Evolutionary conservation across 1,140 invertebrate species (phyloP).

Genomic region (Drosophila ananassae): DNA sequence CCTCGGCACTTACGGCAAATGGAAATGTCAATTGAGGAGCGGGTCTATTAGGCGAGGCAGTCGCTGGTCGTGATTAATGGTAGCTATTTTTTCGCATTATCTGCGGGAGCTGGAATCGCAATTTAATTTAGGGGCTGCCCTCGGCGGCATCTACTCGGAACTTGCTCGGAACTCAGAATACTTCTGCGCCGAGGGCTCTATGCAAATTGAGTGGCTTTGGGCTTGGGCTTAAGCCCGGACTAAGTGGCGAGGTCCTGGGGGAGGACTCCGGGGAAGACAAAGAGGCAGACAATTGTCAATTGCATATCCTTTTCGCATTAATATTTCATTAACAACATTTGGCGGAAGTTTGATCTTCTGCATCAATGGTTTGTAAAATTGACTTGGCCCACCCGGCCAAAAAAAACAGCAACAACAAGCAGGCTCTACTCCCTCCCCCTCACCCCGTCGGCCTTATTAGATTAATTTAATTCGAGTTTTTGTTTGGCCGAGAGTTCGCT

Average conservation of each 20-base stretch:
- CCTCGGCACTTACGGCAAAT: not conserved
- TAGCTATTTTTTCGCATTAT: conserved; percentile 71
- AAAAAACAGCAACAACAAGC: conserved; percentile 16
- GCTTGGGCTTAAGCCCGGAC: conserved; percentile 41
- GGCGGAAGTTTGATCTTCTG: conserved; percentile 83
- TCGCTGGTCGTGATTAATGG: conserved; percentile 68
- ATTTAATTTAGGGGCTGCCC: conserved; percentile 73
- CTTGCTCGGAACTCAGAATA: too few species aligned
- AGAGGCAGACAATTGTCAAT: conserved; percentile 73
- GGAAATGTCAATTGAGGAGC: conserved; percentile 72
- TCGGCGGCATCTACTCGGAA: not conserved
- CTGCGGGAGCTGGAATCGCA: conserved; percentile 65
- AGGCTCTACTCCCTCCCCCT: conserved; percentile 51
- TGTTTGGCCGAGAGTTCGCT: not conserved
- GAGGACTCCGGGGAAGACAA: not conserved
- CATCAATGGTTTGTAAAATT: conserved; percentile 83
- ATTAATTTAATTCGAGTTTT: conserved; percentile 82
- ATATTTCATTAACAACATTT: conserved; percentile 84
- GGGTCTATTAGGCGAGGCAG: conserved; percentile 2
- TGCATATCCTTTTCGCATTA: conserved; percentile 83
- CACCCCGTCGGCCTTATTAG: conserved; percentile 75
- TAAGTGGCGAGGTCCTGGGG: conserved; percentile 4
- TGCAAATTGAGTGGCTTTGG: conserved; percentile 67
- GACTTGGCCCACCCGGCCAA: conserved; percentile 57
- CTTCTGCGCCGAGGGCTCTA: conserved; percentile 30